Base-by-base conservation (phyloP, 2,888 invertebrate genomes). In the Aphidius colemani region DNA sequence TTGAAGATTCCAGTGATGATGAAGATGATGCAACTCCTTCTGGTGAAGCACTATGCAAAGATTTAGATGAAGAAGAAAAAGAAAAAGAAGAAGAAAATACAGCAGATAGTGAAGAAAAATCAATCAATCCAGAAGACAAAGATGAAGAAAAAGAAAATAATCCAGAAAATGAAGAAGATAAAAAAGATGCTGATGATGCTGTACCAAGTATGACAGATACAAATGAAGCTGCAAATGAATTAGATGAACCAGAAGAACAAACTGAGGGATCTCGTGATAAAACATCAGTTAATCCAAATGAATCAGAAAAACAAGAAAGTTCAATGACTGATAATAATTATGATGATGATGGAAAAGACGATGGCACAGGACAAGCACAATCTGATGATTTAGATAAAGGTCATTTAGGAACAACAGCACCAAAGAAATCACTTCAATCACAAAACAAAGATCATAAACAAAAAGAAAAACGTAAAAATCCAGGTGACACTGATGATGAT, bases 311-410 rank as follows among this genome's bases (percentile, higher is more conserved):
- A 39, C 69, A 71, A 56, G 66, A 70, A n/a, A 40, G 48, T n/a
- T 55, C 85, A 0, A 80, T 85, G 1, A 82, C 84, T 0, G 84
- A 85, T 13, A 84, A 81, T 53, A 84, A 83, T 1, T 30, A 30
- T 30, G 85, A 88, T 64, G 85, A 86, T 51, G 85, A 86, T 1
- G 87, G 88, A 70, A 85, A 86, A 53, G 87, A 88, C 66, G 88
- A 90, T 66, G 89, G 89, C 0, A 85, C 88, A 2, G 94, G 93
- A 0, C 89, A 92, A 57, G 89, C 93, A 0, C 90, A 94, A 72
- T 85, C 90, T 66, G 90, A 91, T 71, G 86, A 90, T 72, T 88
- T 88, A 64, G 88, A 89, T 51, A 86, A 86, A 48, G 92, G 92
- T 0, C 91, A 93, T 75, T 86, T 89, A 58, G 88, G 88, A 1